phyloP scores from a whole-genome alignment of 2,113 vertebrate species.

The Echinops telfairi region DNA sequence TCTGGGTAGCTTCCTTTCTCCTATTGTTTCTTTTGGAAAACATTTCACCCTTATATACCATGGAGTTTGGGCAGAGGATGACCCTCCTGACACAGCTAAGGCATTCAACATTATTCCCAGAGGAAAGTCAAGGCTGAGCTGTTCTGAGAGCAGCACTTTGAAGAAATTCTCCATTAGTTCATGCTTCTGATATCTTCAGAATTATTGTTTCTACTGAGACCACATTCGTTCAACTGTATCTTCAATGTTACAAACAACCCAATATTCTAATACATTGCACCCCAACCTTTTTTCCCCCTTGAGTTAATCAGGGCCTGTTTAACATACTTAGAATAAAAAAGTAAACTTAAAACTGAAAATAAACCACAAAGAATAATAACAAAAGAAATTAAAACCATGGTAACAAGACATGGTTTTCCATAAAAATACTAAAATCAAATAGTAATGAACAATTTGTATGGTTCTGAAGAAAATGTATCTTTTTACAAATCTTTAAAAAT shows the following conservation, averaged over 20 bases:
- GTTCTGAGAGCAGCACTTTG: neutral
- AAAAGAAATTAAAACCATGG: neutral
- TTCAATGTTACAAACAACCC: neutral
- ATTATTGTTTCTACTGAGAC: neutral
- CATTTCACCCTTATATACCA: neutral
- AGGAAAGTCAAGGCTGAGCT: neutral
- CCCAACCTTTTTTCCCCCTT: neutral
- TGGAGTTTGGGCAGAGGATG: neutral
- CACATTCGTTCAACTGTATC: neutral
- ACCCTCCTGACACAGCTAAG: neutral
- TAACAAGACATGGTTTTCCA: neutral
- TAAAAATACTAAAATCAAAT: constrained; percentile 32
- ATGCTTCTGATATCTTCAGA: neutral
- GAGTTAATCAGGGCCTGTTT: neutral
- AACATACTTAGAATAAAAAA: constrained; percentile 23
- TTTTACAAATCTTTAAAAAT: constrained; percentile 30
- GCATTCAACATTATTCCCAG: neutral
- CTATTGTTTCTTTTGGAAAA: neutral
- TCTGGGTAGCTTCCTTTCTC: neutral
- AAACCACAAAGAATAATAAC: constrained; percentile 35
- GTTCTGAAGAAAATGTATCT: neutral
- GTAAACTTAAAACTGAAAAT: neutral
- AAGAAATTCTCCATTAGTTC: neutral
- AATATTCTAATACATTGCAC: neutral
- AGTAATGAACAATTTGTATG: neutral